These are phyloP conservation scores for Galendromus occidentalis DNA, from an alignment of 1,140 invertebrate genomes.

Conservation along the genomic window DNA sequence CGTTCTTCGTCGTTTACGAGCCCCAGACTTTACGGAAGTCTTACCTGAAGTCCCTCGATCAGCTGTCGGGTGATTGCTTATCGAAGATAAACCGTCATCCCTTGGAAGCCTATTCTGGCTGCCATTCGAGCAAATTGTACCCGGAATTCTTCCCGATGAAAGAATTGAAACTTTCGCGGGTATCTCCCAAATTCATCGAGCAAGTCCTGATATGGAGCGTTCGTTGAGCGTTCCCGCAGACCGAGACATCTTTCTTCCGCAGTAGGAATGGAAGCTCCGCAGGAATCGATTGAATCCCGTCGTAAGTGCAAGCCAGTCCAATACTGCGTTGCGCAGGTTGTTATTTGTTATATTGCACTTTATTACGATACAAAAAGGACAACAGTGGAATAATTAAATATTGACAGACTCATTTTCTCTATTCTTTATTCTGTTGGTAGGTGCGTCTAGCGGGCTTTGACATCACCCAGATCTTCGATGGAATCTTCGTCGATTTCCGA, in stretches of 20 bases:
- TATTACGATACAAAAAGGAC: too few relatives aligned
- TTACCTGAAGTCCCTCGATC: background rate
- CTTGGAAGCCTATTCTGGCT: background rate
- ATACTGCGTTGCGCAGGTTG: too few relatives aligned
- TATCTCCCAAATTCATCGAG: background rate
- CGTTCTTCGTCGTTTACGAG: background rate
- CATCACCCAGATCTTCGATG: slow-evolving; percentile 36
- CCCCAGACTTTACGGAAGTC: background rate
- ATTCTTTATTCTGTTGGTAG: too few relatives aligned
- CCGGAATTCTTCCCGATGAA: background rate
- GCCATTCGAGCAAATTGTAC: background rate
- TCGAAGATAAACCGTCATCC: background rate
- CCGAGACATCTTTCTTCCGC: too few relatives aligned
- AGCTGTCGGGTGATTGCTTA: background rate
- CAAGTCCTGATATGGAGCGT: background rate
- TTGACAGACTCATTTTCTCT: too few relatives aligned
- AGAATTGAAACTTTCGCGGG: background rate
- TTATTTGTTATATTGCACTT: too few relatives aligned
- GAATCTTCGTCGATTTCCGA: slow-evolving; percentile 45
- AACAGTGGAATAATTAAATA: too few relatives aligned
- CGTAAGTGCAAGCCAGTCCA: too few relatives aligned
- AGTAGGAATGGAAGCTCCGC: too few relatives aligned
- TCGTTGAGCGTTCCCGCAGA: too few relatives aligned
- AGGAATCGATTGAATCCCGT: too few relatives aligned
- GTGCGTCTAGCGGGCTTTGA: background rate